Evolutionary conservation across 2,888 invertebrate species (phyloP).

Genomic region (Cylindroiulus punctatus): DNA sequence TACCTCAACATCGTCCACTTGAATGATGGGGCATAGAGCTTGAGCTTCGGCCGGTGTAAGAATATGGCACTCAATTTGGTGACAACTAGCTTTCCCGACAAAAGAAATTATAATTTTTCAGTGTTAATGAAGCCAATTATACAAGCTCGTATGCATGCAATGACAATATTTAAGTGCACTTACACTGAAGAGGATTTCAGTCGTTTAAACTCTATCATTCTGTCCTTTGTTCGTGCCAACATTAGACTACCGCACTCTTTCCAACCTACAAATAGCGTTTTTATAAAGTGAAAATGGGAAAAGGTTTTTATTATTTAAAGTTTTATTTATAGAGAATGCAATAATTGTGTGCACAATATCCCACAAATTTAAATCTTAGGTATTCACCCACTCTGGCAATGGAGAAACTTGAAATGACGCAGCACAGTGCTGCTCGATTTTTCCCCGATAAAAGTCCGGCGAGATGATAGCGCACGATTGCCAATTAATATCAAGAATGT

Average conservation of each 20-base stretch:
- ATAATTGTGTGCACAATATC: not conserved
- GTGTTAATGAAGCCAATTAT: no score
- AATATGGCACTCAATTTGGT: conserved; percentile 79
- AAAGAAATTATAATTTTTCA: no score
- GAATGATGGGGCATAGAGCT: conserved; percentile 80
- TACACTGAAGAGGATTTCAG: conserved; percentile 81
- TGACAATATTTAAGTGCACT: not conserved
- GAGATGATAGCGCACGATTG: no score
- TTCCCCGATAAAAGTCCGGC: no score
- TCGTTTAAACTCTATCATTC: conserved; percentile 83
- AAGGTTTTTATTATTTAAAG: not conserved
- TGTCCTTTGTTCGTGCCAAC: conserved; percentile 83
- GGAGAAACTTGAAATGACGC: no score
- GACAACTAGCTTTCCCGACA: conserved; percentile 46
- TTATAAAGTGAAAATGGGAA: not conserved
- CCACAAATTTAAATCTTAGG: no score
- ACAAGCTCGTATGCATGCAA: not conserved
- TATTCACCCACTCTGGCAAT: no score
- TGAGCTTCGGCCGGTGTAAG: conserved; percentile 80
- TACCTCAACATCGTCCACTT: conserved; percentile 76
- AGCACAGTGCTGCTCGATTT: no score
- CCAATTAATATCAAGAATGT: no score
- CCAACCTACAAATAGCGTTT: conserved; percentile 73
- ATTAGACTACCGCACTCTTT: conserved; percentile 90
- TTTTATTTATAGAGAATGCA: no score